These are phyloP conservation scores for Drosophila cracens DNA, from an alignment of 2,888 invertebrate genomes.

Conservation along the genomic window DNA sequence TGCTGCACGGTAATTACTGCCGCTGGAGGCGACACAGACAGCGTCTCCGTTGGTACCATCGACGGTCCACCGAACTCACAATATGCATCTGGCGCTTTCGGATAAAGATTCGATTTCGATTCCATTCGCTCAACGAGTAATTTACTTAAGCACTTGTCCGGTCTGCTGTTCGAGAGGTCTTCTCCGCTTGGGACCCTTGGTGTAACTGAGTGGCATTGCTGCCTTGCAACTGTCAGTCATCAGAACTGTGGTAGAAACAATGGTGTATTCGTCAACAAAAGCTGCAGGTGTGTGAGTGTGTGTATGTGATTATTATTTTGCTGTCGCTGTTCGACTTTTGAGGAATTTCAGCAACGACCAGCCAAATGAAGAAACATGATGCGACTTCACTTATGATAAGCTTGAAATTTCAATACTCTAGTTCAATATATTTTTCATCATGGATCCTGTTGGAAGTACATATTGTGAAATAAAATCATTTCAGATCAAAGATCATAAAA, in stretches of 20 bases:
- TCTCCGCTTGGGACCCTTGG: slow-evolving; percentile 24
- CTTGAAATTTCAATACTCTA: too few species aligned
- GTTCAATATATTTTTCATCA: too few species aligned
- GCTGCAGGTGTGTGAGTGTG: not conserved
- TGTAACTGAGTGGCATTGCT: slow-evolving; percentile 28
- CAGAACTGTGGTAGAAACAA: not conserved
- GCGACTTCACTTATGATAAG: too few species aligned
- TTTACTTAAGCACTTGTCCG: not conserved
- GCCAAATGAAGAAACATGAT: not conserved
- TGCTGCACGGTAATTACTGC: slow-evolving; percentile 40
- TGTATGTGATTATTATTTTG: not conserved
- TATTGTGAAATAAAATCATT: too few species aligned
- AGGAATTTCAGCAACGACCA: not conserved
- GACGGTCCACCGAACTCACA: slow-evolving; percentile 35
- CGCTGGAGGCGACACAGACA: not conserved
- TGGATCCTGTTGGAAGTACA: too few species aligned
- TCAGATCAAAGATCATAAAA: too few species aligned
- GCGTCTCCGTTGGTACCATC: slow-evolving; percentile 34
- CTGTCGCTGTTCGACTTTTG: not conserved
- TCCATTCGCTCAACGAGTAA: slow-evolving; percentile 26
- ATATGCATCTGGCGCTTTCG: slow-evolving; percentile 28
- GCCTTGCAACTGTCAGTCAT: not conserved
- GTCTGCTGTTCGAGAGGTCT: slow-evolving; percentile 29
- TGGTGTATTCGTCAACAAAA: not conserved
- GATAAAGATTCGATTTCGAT: slow-evolving; percentile 47